Evolutionary conservation across 2,113 vertebrate genomes (phyloP), one percentile per base, ranked within the genome.

Genomic region (Pseudorectes ferrugineus): DNA sequence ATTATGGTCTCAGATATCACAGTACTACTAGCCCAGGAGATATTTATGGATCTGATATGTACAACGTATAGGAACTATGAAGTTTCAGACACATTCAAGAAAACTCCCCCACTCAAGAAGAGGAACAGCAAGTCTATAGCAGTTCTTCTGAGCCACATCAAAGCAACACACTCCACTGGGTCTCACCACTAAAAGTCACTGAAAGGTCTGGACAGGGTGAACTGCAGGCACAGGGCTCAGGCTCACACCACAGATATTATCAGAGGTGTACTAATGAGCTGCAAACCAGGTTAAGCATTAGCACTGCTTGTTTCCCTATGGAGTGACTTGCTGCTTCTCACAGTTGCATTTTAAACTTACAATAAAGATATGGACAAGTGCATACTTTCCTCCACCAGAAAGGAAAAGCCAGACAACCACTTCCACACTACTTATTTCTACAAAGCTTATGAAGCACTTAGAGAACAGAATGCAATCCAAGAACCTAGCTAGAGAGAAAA

Each of bases 1-100:
- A 90, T 81, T 90, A 68, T 3, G 45, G 85, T 80, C 93, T 95
- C 92, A 86, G 43, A 66, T 96, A 82, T 86, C 93, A 92, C 72
- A 90, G 70, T 20, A 67, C 46, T 86, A 65, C 79, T 43, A 84
- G 61, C 16, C 45, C 40, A 78, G 73, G 52, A 84, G 75, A 49
- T 88, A 93, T 90, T 93, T 94, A 71, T 68, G 68, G 76, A 90
- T 88, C 55, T 52, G 40, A 82, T 61, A 46, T 0, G 0, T 55
- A 66, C 8, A 42, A 36, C 48, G 67, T 52, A 67, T 28, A 83
- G 43, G 72, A 78, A 81, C 25, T 62, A 20, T 33, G 67, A 46
- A 46, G 35, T 79, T 92, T 63, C 78, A 74, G 35, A 38, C 57
- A 63, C 24, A 45, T 52, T 62, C 21, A 63, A 59, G 74, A 62